A percentile compares a stretch with the other conserved stretches of the same genome.
Conservation (phyloP, 1,140 invertebrate species). For the Lepidotrigona ventralis region DNA sequence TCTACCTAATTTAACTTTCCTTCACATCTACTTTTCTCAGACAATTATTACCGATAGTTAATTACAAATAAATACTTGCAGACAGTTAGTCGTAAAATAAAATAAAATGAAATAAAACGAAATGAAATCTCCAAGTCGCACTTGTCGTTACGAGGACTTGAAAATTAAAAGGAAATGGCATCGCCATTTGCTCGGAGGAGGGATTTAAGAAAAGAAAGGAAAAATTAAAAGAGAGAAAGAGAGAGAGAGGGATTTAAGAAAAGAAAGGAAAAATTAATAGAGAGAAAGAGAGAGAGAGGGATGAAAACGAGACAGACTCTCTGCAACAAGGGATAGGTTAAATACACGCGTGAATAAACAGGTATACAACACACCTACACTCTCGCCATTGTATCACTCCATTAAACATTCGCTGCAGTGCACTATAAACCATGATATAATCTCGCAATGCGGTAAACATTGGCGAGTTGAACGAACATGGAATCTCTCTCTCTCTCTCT, state of each 20-base stretch:
- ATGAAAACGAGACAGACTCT: not conserved
- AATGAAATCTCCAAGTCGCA: no score
- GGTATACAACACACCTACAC: slow-evolving; percentile 27
- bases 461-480: slow-evolving; percentile 66
- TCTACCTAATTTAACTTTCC: no score
- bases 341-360: not conserved
- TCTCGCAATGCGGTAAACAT: slow-evolving; percentile 77
- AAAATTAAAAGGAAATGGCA: no score
- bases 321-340: slow-evolving; percentile 33
- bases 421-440: slow-evolving; percentile 77
- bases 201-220: not conserved
- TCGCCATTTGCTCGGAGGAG: no score
- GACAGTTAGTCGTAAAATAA: no score
- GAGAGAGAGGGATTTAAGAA: no score
- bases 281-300: not conserved
- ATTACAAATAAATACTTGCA: no score
- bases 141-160: no score
- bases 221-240: no score
- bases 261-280: not conserved
- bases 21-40: no score
- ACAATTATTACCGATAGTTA: no score
- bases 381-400: slow-evolving; percentile 72
- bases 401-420: slow-evolving; percentile 76
- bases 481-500: slow-evolving; percentile 21
- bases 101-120: no score